phyloP scores from a whole-genome alignment of 1,140 invertebrate species.

The Vollenhovia emeryi region DNA sequence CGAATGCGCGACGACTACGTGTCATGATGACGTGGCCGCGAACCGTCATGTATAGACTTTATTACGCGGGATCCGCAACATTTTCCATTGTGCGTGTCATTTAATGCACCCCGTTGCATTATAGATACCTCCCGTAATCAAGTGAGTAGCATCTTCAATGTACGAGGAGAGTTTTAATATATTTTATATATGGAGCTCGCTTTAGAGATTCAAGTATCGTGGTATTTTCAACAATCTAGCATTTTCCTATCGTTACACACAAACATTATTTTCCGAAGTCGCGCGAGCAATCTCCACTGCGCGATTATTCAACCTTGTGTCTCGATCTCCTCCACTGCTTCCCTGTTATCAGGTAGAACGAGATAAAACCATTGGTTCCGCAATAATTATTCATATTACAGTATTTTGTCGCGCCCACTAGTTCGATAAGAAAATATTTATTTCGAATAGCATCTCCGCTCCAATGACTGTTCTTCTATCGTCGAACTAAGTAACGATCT shows the following conservation, averaged over 20 bases:
- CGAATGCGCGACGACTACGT: neutral
- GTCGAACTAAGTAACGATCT: constrained; percentile 59
- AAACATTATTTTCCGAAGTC: constrained; percentile 13
- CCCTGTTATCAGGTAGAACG: neutral
- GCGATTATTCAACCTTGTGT: constrained; percentile 31
- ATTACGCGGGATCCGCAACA: neutral
- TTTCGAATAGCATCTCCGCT: constrained; percentile 70
- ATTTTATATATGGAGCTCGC: constrained; percentile 25
- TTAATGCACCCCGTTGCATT: constrained; percentile 10
- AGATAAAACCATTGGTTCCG: constrained; percentile 10
- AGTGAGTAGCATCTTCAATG: neutral
- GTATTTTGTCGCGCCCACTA: constrained; percentile 73
- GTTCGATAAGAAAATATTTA: constrained; percentile 75
- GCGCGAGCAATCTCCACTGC: neutral
- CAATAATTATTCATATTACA: constrained; percentile 66
- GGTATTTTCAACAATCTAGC: neutral
- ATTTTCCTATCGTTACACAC: neutral
- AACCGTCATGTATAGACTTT: constrained; percentile 12
- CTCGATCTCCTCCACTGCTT: neutral
- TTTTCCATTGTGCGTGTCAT: neutral
- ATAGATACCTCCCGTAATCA: too few relatives aligned
- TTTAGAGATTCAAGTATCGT: constrained; percentile 37
- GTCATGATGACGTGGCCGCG: neutral
- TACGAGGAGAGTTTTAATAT: constrained; percentile 39
- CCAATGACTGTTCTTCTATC: constrained; percentile 59